Conservation (phyloP, 2,888 invertebrate species). For the Hofmannophila pseudospretella region DNA sequence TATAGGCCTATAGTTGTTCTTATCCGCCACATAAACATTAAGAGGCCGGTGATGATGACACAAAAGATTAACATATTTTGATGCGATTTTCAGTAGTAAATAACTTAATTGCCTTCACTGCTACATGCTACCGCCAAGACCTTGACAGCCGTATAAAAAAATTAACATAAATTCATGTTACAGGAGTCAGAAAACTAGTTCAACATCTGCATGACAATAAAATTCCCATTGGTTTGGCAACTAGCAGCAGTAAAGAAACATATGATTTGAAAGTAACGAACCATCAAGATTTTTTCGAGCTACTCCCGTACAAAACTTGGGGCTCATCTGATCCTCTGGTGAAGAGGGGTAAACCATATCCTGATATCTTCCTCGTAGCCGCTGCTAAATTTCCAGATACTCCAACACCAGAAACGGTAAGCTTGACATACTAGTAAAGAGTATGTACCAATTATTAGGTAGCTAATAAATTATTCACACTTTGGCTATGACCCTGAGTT, state of each 20-base stretch:
- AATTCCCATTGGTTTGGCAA: slow-evolving; percentile 91
- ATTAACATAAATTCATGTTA: slow-evolving; percentile 24
- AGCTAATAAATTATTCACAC: too few relatives aligned
- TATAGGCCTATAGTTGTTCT: too few relatives aligned
- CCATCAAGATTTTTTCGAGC: slow-evolving; percentile 81
- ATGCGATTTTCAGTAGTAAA: too few relatives aligned
- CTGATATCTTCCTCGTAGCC: slow-evolving; percentile 90
- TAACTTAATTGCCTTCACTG: too few relatives aligned
- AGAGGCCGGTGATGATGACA: too few relatives aligned
- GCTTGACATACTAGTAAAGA: too few relatives aligned
- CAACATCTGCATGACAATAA: slow-evolving; percentile 83
- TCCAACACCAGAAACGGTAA: slow-evolving; percentile 76
- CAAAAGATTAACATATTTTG: too few relatives aligned
- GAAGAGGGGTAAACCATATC: slow-evolving; percentile 90
- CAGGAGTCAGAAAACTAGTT: slow-evolving; percentile 87
- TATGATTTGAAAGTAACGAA: slow-evolving; percentile 83
- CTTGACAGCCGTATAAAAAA: background rate
- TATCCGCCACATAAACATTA: too few relatives aligned
- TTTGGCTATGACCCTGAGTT: too few relatives aligned
- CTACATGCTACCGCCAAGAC: too few relatives aligned
- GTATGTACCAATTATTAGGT: too few relatives aligned
- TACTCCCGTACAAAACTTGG: slow-evolving; percentile 85
- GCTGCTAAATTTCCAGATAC: slow-evolving; percentile 84
- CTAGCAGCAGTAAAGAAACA: slow-evolving; percentile 86
- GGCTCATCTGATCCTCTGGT: slow-evolving; percentile 91